Percentiles rank a stretch among this genome's conserved stretches.
Evolutionary conservation across 2,888 invertebrate species (phyloP).

Genomic region (Dryadula phaetusa): DNA sequence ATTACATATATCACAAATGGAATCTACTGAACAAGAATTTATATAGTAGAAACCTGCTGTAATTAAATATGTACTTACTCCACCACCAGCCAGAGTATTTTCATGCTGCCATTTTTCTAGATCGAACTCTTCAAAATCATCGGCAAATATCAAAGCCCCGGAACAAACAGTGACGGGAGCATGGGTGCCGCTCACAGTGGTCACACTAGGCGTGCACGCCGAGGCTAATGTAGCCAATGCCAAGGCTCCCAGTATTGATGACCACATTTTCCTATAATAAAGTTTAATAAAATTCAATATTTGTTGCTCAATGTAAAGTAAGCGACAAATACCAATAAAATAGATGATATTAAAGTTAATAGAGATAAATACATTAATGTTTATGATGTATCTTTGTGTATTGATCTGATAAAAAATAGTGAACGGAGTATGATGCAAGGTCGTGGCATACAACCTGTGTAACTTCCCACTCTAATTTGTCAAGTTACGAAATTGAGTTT

Average conservation of each 20-base stretch:
- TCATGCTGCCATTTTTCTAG: slow-evolving; percentile 87
- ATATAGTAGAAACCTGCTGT: neutral
- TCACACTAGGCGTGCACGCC: slow-evolving; percentile 74
- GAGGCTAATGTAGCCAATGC: slow-evolving; percentile 57
- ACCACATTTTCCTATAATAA: slow-evolving; percentile 63
- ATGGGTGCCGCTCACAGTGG: slow-evolving; percentile 79
- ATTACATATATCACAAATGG: too few species aligned
- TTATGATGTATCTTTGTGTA: neutral
- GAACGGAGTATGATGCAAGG: slow-evolving; percentile 1
- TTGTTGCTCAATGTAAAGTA: neutral
- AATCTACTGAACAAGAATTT: neutral
- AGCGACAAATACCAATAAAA: neutral
- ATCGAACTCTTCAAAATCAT: slow-evolving; percentile 85
- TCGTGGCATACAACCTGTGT: neutral
- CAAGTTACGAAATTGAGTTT: neutral
- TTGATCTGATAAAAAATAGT: neutral
- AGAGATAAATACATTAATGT: neutral
- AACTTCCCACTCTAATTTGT: neutral
- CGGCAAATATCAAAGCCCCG: slow-evolving; percentile 85
- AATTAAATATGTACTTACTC: slow-evolving; percentile 71
- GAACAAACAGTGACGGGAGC: slow-evolving; percentile 79
- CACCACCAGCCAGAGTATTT: slow-evolving; percentile 86
- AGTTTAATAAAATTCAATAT: too few species aligned
- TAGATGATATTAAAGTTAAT: neutral
- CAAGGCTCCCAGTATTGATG: slow-evolving; percentile 55